Conservation (phyloP, 2,797 vertebrate species). For the Anguilla anguilla region DNA sequence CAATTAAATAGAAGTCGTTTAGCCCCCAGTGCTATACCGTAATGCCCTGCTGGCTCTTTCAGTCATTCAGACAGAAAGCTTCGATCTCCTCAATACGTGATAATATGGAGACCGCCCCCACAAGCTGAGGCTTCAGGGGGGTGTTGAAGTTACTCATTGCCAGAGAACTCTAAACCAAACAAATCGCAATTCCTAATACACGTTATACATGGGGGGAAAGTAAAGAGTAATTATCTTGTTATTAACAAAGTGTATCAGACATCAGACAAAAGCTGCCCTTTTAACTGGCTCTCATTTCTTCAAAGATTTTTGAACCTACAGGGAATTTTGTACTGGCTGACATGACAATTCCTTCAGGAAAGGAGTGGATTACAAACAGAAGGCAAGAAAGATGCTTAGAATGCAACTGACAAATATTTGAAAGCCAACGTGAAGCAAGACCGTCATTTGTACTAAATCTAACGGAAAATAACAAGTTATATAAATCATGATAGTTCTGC, state of each 20-base stretch:
- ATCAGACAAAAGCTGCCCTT: constrained; percentile 7
- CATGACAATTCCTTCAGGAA: constrained; percentile 32
- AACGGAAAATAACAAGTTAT: constrained; percentile 17
- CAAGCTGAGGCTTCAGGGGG: background rate
- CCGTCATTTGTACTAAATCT: constrained; percentile 26
- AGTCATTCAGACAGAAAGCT: constrained; percentile 24
- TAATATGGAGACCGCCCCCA: background rate
- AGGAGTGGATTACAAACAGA: constrained; percentile 46
- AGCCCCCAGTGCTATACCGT: constrained; percentile 21
- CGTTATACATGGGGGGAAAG: background rate
- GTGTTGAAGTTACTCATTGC: background rate
- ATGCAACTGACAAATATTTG: constrained; percentile 56
- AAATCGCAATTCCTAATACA: background rate
- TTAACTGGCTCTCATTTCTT: background rate
- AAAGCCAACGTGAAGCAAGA: constrained; percentile 61
- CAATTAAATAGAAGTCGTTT: constrained; percentile 8
- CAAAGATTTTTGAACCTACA: background rate
- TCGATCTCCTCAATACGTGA: background rate
- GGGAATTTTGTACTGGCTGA: constrained; percentile 29
- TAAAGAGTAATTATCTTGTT: background rate
- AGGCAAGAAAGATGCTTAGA: constrained; percentile 62
- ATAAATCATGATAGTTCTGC: background rate
- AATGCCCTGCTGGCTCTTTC: background rate
- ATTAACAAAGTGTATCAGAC: background rate
- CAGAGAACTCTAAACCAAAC: background rate